A percentile compares a stretch with the other conserved stretches of the same genome.
Conservation (phyloP, 2,888 invertebrate genomes). For the Drosophila multiciliata region DNA sequence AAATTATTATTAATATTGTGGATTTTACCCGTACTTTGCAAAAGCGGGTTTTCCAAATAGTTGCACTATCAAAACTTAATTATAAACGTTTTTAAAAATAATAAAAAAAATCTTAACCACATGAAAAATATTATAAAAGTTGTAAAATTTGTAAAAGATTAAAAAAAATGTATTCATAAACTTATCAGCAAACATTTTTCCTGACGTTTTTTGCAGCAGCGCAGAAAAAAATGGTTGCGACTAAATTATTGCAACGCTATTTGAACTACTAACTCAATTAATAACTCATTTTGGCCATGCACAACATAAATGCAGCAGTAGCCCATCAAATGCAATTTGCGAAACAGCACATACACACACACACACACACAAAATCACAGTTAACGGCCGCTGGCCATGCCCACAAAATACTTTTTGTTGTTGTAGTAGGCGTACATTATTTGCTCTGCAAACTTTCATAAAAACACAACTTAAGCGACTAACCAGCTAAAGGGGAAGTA, state of each 20-base stretch:
- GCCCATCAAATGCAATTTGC: constrained; percentile 57
- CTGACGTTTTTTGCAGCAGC: constrained; percentile 2
- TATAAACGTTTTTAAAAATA: background rate
- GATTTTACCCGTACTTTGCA: background rate
- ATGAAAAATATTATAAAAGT: background rate
- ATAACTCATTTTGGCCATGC: constrained; percentile 67
- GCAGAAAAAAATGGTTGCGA: background rate
- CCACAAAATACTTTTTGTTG: constrained; percentile 25
- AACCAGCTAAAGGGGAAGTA: constrained; percentile 14
- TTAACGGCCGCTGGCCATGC: constrained; percentile 15
- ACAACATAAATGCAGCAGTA: constrained; percentile 40
- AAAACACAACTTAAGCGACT: constrained; percentile 64
- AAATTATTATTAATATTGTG: background rate
- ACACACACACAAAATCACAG: constrained; percentile 31
- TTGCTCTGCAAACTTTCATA: constrained; percentile 55
- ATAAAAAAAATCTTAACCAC: background rate
- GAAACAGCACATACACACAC: constrained; percentile 4
- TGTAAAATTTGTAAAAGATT: background rate
- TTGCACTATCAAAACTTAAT: background rate
- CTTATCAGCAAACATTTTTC: constrained; percentile 9
- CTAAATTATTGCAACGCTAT: constrained; percentile 42
- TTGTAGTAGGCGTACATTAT: constrained; percentile 51
- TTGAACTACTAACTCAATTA: constrained; percentile 74
- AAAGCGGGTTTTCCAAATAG: background rate
- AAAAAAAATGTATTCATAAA: background rate